Base-by-base conservation (phyloP, 2,888 invertebrate genomes). In the Heliconius ethilla region DNA sequence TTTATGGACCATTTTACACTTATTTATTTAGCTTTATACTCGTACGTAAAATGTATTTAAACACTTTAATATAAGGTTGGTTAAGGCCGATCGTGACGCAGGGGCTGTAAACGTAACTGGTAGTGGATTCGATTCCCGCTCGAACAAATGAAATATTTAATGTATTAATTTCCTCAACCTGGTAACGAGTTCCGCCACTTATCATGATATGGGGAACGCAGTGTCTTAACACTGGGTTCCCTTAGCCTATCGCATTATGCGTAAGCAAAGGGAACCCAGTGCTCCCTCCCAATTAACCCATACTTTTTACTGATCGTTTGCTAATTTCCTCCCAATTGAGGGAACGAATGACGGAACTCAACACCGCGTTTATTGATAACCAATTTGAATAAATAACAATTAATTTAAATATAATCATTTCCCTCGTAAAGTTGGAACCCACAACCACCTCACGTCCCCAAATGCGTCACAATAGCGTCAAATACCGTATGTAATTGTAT, bases 1-100 rank as follows among this genome's bases (percentile, higher is more conserved):
- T n/a, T n/a, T n/a, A n/a, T n/a, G n/a, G n/a, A n/a, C n/a, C n/a
- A 13, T 29, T 70, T 70, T 55, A 70, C 22, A 22, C 29, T 70
- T 15, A 51, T 27, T 25, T 5, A 3, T 70, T 33, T 69, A 37
- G 11, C n/a, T 69, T 40, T 25, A 63, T 63, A 7, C 15, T 45
- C 40, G 11, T 67, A 10, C 13, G 15, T 51, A 7, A 51, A 18
- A 9, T 51, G 0, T 22, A 59, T n/a, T 59, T 59, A 22, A 11
- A n/a, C n/a, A 11, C 22, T 59, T 59, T n/a, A 22, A 59, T 51
- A 51, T 51, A 18, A 18, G 7, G 51, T 51, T 51, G 7, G 51
- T 18, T 51, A 2, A 1, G 5, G 15, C 15, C 45, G 15, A 45
- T 45, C 45, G 15, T 15, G 5, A 0, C 45, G 45, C 45, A 45